Evolutionary conservation across 2,797 vertebrate genomes (phyloP).

Genomic region (Rhinatrema bivittatum): DNA sequence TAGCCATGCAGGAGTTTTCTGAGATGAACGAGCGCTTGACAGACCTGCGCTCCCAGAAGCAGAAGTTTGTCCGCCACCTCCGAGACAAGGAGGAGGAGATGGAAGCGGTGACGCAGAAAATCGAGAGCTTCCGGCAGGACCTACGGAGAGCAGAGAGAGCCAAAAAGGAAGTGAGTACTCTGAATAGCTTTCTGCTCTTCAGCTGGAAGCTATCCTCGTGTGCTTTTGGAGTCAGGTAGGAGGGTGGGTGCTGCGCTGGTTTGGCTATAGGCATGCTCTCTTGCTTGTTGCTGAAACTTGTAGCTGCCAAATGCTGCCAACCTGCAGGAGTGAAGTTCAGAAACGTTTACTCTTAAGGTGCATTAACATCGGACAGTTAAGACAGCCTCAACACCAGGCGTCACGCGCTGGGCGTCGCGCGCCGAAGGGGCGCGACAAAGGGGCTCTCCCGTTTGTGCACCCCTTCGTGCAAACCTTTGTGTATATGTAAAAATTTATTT

Average conservation of each 20-base stretch:
- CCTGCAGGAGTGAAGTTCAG: too few relatives aligned
- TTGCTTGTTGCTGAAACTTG: too few relatives aligned
- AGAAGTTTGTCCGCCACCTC: constrained; percentile 87
- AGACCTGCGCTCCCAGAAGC: constrained; percentile 87
- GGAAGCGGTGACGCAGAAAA: constrained; percentile 83
- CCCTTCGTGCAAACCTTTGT: too few relatives aligned
- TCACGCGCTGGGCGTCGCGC: too few relatives aligned
- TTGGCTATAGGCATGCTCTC: too few relatives aligned
- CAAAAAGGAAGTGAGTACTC: constrained; percentile 91
- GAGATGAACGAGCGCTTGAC: constrained; percentile 92
- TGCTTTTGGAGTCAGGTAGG: constrained; percentile 23
- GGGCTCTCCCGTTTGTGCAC: too few relatives aligned
- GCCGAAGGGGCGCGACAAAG: too few relatives aligned
- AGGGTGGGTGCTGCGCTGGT: not conserved
- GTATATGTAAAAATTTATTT: too few relatives aligned
- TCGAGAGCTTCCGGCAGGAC: constrained; percentile 87
- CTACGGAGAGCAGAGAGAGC: constrained; percentile 89
- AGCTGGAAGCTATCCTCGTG: constrained; percentile 17
- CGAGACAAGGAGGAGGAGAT: constrained; percentile 96
- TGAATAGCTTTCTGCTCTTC: constrained; percentile 33
- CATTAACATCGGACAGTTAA: too few relatives aligned
- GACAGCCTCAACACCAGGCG: too few relatives aligned
- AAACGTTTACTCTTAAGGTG: too few relatives aligned
- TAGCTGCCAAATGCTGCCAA: too few relatives aligned
- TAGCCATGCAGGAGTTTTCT: constrained; percentile 94